phyloP scores from a whole-genome alignment of 2,888 invertebrate species.

The Meta bourneti region DNA sequence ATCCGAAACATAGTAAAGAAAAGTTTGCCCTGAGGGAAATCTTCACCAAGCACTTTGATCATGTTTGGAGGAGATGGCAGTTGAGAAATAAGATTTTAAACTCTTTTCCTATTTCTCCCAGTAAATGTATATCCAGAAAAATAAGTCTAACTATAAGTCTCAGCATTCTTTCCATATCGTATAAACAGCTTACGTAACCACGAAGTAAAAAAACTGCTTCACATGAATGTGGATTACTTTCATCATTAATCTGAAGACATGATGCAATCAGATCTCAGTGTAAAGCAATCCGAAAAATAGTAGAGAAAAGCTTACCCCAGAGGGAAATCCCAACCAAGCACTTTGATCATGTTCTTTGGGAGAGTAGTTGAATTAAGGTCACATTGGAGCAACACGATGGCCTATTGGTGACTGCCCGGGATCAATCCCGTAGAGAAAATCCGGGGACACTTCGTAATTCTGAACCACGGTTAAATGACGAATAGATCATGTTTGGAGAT shows the following conservation, averaged over 20 bases:
- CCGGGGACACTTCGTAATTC: too few species aligned
- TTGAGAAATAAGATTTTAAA: constrained; percentile 51
- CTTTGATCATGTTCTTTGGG: too few species aligned
- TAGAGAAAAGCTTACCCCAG: not conserved
- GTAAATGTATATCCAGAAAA: constrained; percentile 22
- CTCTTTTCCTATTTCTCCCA: constrained; percentile 31
- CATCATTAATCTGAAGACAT: constrained; percentile 13
- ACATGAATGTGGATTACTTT: constrained; percentile 14
- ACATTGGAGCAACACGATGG: too few species aligned
- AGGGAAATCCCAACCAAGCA: not conserved
- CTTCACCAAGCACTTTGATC: not conserved
- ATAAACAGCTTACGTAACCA: not conserved
- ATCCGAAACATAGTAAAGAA: too few species aligned
- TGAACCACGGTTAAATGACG: too few species aligned
- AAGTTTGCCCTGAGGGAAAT: constrained; percentile 11
- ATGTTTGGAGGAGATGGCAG: constrained; percentile 27
- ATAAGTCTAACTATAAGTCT: too few species aligned
- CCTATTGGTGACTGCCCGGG: too few species aligned
- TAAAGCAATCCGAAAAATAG: too few species aligned
- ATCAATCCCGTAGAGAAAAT: too few species aligned
- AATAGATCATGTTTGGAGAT: too few species aligned
- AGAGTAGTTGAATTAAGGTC: too few species aligned
- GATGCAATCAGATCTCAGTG: not conserved
- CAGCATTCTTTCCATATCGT: too few species aligned
- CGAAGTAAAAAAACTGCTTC: constrained; percentile 5